Conservation (phyloP, 2,797 vertebrate species). For the Falco cherrug region DNA sequence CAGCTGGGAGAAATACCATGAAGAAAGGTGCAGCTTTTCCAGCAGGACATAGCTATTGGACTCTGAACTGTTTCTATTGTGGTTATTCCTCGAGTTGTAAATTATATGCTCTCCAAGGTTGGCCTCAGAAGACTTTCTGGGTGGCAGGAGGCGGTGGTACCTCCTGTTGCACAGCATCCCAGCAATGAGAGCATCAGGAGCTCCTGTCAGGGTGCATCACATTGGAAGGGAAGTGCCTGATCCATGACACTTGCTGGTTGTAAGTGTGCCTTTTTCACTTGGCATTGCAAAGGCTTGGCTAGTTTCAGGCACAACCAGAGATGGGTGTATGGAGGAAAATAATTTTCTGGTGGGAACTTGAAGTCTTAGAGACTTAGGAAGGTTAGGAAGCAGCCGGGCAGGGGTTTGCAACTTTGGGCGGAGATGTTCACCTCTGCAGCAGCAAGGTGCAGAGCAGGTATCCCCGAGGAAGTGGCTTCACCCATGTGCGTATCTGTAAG, state of each 20-base stretch:
- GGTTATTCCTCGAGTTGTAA: rapidly evolving
- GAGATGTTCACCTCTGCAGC: neutral
- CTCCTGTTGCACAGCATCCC: too few species aligned
- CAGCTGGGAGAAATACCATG: neutral
- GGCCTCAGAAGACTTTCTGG: neutral
- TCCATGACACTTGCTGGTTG: rapidly evolving
- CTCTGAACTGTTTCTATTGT: rapidly evolving
- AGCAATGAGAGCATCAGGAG: neutral
- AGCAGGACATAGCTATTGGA: neutral
- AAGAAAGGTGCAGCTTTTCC: neutral
- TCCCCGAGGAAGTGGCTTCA: neutral
- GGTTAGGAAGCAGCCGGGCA: neutral
- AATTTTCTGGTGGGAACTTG: neutral
- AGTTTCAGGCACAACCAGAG: neutral
- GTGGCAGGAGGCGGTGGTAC: neutral
- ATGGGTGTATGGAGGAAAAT: rapidly evolving
- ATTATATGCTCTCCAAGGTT: rapidly evolving
- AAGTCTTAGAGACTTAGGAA: neutral
- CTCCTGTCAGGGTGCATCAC: rapidly evolving
- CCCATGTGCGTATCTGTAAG: neutral
- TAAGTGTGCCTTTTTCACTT: neutral
- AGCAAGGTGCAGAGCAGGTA: neutral
- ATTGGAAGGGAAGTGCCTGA: neutral
- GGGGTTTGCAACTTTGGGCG: neutral
- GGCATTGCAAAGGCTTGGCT: neutral